Base-by-base conservation (phyloP, 2,797 vertebrate genomes). In the Pteronotus mesoamericanus region DNA sequence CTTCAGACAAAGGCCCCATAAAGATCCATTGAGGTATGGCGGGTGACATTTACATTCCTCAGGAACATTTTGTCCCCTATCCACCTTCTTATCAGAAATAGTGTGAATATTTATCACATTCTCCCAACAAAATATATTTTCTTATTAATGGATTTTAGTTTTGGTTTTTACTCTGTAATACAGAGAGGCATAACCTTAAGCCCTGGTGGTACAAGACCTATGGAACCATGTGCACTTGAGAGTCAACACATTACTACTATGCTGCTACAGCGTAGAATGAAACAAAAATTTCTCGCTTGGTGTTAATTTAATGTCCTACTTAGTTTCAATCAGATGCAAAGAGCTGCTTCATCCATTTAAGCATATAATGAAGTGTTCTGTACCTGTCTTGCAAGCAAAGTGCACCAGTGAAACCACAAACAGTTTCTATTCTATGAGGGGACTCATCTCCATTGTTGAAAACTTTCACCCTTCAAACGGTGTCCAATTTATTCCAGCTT, bases 231-330 rank as follows among this genome's bases (percentile, higher is more conserved):
- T 96, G 91, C 86, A 94, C 72, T 89, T 84, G 93, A 98, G 92
- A 98, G 96, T 97, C 97, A 96, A 94, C 74, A 94, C 68, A 97
- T 98, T 96, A 97, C 74, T 94, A 96, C 95, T 95, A 44, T 85
- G 75, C 95, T 96, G 94, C 97, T 98, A 91, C 84, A 92, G 97
- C 94, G 94, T 88, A 97, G 96, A 98, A 97, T 2, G 44, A 98
- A 98, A 97, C 85, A 94, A 97, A 98, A 98, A 98, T 93, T 91
- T 97, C 95, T 97, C 98, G 92, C 97, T 98, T 98, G 97, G 96
- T 94, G 98, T 98, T 97, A 98, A 98, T 97, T 97, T 98, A 98
- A 98, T 95, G 95, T 98, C 96, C 95, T 92, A 97, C 95, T 98
- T 97, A 98, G 85, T 86, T 97, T 93, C 96, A 97, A 97, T 97